phyloP scores from a whole-genome alignment of 1,140 invertebrate species.

The Scaptomyza graminum region DNA sequence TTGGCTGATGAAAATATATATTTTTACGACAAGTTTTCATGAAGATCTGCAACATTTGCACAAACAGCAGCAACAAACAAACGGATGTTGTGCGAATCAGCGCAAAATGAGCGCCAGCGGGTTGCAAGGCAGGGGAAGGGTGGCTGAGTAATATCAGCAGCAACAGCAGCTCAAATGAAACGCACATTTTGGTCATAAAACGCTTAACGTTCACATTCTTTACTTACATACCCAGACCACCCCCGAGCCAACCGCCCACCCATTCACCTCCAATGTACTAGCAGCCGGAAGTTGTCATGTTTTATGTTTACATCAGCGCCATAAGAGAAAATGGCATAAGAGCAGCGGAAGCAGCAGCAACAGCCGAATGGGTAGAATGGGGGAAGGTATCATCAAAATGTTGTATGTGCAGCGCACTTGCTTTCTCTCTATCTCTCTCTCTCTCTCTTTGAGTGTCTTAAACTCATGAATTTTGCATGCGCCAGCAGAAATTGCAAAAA shows the following conservation, averaged over 20 bases:
- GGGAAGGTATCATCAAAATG: not conserved
- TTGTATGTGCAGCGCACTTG: slow-evolving; percentile 10
- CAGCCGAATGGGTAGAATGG: not conserved
- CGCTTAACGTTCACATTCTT: slow-evolving; percentile 60
- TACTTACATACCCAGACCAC: not conserved
- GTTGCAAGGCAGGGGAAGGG: not conserved
- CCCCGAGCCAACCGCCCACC: not conserved
- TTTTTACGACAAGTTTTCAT: slow-evolving; percentile 82
- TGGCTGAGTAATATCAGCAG: too few species aligned
- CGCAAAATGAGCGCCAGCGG: slow-evolving; percentile 48
- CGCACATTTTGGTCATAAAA: slow-evolving; percentile 74
- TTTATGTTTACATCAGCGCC: slow-evolving; percentile 68
- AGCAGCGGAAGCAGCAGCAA: slow-evolving; percentile 24
- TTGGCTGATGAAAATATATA: slow-evolving; percentile 77
- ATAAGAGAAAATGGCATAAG: not conserved
- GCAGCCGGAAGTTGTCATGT: slow-evolving; percentile 69
- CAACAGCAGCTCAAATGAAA: slow-evolving; percentile 42
- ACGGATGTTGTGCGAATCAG: slow-evolving; percentile 66
- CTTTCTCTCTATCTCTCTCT: not conserved
- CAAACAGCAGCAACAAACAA: slow-evolving; percentile 43
- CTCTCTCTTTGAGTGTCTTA: not conserved
- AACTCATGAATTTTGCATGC: slow-evolving; percentile 75
- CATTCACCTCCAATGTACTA: not conserved
- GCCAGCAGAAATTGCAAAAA: slow-evolving; percentile 77
- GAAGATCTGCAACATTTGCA: slow-evolving; percentile 80